Evolutionary conservation across 2,888 invertebrate genomes (phyloP).

Genomic region (Brachypalpus laphriformis): DNA sequence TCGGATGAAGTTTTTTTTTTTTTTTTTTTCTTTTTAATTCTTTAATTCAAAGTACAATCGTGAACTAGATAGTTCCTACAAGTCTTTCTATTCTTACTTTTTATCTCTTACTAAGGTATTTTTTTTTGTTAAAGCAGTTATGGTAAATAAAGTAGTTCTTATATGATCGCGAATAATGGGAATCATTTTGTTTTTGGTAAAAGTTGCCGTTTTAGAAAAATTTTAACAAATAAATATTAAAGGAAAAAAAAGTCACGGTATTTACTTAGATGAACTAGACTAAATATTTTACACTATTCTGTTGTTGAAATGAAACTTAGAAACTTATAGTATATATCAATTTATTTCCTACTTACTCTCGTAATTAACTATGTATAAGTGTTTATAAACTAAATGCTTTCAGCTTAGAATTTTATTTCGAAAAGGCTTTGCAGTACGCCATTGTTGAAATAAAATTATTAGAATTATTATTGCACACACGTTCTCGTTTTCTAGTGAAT

Average conservation of each 20-base stretch:
- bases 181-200: slow-evolving; percentile 31
- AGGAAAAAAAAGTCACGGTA: slow-evolving; percentile 32
- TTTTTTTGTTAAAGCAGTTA: slow-evolving; percentile 53
- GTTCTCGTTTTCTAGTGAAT: slow-evolving; percentile 82
- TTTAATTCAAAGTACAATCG: slow-evolving; percentile 50
- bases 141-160: slow-evolving; percentile 32
- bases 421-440: slow-evolving; percentile 80
- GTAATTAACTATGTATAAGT: slow-evolving; percentile 67
- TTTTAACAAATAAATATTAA: slow-evolving; percentile 10
- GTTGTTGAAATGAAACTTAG: slow-evolving; percentile 63
- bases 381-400: slow-evolving; percentile 72
- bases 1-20: slow-evolving; percentile 36
- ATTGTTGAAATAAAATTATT: slow-evolving; percentile 80
- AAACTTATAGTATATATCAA: slow-evolving; percentile 58
- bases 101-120: slow-evolving; percentile 47
- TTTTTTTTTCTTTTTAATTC: slow-evolving; percentile 1
- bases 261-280: slow-evolving; percentile 46
- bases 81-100: slow-evolving; percentile 70
- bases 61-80: slow-evolving; percentile 63
- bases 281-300: slow-evolving; percentile 61
- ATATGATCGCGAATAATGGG: slow-evolving; percentile 25
- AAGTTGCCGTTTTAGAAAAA: slow-evolving; percentile 51
- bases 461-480: slow-evolving; percentile 81
- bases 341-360: slow-evolving; percentile 65
- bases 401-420: slow-evolving; percentile 78